These are phyloP conservation scores for Sycobia sp. DNA, from an alignment of 1,140 invertebrate species.

Conservation along the genomic window DNA sequence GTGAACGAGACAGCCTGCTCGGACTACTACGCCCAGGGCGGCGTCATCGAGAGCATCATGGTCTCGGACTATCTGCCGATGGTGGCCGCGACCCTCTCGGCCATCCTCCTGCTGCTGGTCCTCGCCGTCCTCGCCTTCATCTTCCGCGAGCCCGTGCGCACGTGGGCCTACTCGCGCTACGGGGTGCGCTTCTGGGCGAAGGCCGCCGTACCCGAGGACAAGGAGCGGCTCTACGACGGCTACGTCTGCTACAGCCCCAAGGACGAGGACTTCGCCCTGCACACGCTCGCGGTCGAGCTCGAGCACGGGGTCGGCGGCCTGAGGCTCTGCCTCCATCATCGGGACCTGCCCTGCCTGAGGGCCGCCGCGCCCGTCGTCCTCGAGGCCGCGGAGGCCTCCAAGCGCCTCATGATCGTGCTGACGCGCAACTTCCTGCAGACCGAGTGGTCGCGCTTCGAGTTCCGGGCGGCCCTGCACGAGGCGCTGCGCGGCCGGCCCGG, in stretches of 20 bases:
- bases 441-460: conserved; percentile 84
- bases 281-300: conserved; percentile 81
- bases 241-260: conserved; percentile 92
- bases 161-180: conserved; percentile 88
- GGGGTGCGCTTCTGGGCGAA: conserved; percentile 76
- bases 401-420: conserved; percentile 78
- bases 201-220: conserved; percentile 65
- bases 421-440: conserved; percentile 85
- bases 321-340: conserved; percentile 85
- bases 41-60: conserved; percentile 81
- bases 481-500: conserved; percentile 80
- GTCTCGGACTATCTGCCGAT: conserved; percentile 85
- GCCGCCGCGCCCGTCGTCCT: conserved; percentile 77
- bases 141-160: conserved; percentile 80
- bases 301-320: conserved; percentile 76
- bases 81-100: conserved; percentile 77
- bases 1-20: conserved; percentile 82
- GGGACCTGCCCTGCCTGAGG: conserved; percentile 79
- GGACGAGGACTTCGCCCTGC: conserved; percentile 87
- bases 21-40: conserved; percentile 81
- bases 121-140: conserved; percentile 79
- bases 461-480: conserved; percentile 83
- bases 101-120: conserved; percentile 74
- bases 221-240: conserved; percentile 88
- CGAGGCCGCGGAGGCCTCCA: conserved; percentile 84